Base-by-base conservation (phyloP, 2,888 invertebrate species). In the Pocota personata region DNA sequence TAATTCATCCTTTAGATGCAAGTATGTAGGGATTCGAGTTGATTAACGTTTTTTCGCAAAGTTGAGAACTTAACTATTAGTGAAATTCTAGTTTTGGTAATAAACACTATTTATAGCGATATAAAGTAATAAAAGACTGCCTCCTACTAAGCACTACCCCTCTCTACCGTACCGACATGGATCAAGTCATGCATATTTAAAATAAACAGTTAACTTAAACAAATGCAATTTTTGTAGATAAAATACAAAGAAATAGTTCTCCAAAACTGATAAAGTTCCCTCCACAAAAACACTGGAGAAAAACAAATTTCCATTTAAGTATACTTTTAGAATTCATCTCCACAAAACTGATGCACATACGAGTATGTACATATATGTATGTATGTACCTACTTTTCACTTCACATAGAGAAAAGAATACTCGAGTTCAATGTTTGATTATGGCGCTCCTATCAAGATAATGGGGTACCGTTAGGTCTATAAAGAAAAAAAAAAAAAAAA, bases 391-490 rank as follows among this genome's bases (percentile, higher is more conserved):
- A 48, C 64, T 24, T 19, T 30, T 50, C 14, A 19, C 52, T 37
- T 19, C 52, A 32, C 35, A 62, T 58, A 37, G 21, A 58, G 12
- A 48, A 48, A 57, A 64, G 30, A 60, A 60, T 58, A 48, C 48
- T 30, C 21, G 43, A 52, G 72, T 83, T 73, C 73, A 83, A 78
- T 67, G 67, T 79, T 83, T 83, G 83, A 83, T 79, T 79, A 73
- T 73, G 67, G 52, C 12, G 37, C 78, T 64, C 21, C 35, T 16
- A 57, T 64, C 40, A 57, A 50, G 77, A 82, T 82, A 66, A 52
- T 14, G 40, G 5, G 55, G 48, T 46, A 52, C 60, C 67, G 43
- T 55, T 52, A 21, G 32, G 60, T 67, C 80, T 55, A 43, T 46
- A 43, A 32, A 27, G 35, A 12, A 76, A 60, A 72, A 60, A n/a